Conservation (phyloP, 2,888 invertebrate genomes). For the Balanococcus diminutus region DNA sequence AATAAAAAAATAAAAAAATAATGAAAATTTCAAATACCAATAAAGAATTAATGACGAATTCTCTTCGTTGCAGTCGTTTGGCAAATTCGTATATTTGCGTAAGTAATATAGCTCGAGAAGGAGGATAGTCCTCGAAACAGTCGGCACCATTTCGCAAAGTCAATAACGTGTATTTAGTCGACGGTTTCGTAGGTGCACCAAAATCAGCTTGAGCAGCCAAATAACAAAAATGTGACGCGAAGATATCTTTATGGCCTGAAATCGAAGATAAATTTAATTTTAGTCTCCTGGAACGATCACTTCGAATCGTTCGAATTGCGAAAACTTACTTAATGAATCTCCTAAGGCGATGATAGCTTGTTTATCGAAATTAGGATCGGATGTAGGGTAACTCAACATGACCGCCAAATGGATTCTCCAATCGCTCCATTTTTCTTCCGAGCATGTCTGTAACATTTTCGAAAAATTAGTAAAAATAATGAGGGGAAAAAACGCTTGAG, state of each 20-base stretch:
- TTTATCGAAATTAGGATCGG: slow-evolving; percentile 76
- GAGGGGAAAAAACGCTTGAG: too few relatives aligned
- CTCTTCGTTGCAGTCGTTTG: slow-evolving; percentile 75
- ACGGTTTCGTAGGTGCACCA: slow-evolving; percentile 59
- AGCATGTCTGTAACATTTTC: slow-evolving; percentile 65
- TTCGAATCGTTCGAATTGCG: not conserved
- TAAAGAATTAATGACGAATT: slow-evolving; percentile 75
- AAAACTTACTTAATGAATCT: slow-evolving; percentile 69
- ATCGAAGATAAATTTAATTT: not conserved
- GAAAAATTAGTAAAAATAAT: not conserved
- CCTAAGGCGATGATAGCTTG: slow-evolving; percentile 74
- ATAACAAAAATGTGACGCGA: slow-evolving; percentile 96
- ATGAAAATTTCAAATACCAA: slow-evolving; percentile 74
- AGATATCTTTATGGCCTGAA: slow-evolving; percentile 70
- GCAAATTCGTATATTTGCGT: slow-evolving; percentile 97
- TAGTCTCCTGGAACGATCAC: too few relatives aligned
- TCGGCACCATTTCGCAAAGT: slow-evolving; percentile 31
- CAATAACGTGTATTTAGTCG: slow-evolving; percentile 77
- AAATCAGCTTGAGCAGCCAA: slow-evolving; percentile 79
- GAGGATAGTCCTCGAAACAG: slow-evolving; percentile 72
- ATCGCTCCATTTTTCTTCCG: slow-evolving; percentile 83
- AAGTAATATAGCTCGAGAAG: slow-evolving; percentile 85
- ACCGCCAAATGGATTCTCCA: slow-evolving; percentile 98
- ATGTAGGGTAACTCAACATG: slow-evolving; percentile 84
- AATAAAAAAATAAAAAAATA: slow-evolving; percentile 64